A percentile compares a stretch with the other conserved stretches of the same genome.
phyloP scores from a whole-genome alignment of 1,140 invertebrate genomes.

The Drosophila repleta region DNA sequence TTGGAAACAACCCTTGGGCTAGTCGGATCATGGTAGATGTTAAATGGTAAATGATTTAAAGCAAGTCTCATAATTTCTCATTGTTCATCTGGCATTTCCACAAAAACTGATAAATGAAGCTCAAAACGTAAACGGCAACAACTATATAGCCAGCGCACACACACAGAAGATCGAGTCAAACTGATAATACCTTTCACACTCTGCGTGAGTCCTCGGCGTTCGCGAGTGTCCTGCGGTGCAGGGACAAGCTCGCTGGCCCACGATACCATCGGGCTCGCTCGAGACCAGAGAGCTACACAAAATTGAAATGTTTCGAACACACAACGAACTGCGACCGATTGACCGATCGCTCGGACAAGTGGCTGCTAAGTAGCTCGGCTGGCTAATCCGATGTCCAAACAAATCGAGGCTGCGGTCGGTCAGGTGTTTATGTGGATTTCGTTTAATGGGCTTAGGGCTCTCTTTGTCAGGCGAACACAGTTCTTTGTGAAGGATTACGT shows the following conservation, averaged over 20 bases:
- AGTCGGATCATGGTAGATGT: conserved; percentile 30
- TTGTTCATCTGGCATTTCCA: conserved; percentile 71
- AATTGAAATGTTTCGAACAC: conserved; percentile 65
- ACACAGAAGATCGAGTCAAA: conserved; percentile 64
- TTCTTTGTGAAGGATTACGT: conserved; percentile 55
- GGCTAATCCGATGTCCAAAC: conserved; percentile 71
- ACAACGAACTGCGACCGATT: conserved; percentile 1
- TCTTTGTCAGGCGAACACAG: conserved; percentile 21
- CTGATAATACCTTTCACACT: conserved; percentile 79
- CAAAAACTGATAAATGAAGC: conserved; percentile 75
- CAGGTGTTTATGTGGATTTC: conserved; percentile 47
- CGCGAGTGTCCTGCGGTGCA: conserved; percentile 48
- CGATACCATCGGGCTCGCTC: conserved; percentile 35
- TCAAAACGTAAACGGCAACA: conserved; percentile 69
- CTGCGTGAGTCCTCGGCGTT: conserved; percentile 60
- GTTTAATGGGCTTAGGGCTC: conserved; percentile 35
- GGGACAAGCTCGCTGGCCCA: conserved; percentile 47
- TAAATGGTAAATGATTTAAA: conserved; percentile 81
- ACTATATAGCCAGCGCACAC: conserved; percentile 20
- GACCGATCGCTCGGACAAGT: conserved; percentile 58
- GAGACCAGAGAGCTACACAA: conserved; percentile 17
- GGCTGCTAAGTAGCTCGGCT: conserved; percentile 69
- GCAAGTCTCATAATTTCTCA: conserved; percentile 78
- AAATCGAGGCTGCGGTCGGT: conserved; percentile 47
- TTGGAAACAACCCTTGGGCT: conserved; percentile 48